A percentile compares a stretch with the other conserved stretches of the same genome.
These are phyloP conservation scores for Tetheella fluctuosa DNA, from an alignment of 2,888 invertebrate genomes.

Conservation along the genomic window DNA sequence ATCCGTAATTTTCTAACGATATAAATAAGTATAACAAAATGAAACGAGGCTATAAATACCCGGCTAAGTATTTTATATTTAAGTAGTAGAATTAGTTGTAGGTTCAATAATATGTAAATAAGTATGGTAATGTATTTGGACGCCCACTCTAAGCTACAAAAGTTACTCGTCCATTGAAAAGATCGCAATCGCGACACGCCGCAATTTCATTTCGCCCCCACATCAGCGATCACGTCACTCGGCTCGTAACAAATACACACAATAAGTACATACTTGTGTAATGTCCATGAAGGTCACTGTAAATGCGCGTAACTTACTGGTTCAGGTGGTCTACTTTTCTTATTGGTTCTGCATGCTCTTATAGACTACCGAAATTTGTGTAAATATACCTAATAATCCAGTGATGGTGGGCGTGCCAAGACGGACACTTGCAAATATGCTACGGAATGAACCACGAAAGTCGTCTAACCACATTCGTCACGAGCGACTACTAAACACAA, in stretches of 20 bases:
- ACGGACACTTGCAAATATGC: neutral
- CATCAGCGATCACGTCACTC: constrained; percentile 63
- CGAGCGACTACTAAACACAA: constrained; percentile 40
- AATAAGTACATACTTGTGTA: constrained; percentile 40
- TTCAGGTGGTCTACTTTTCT: constrained; percentile 9
- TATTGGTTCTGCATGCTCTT: neutral
- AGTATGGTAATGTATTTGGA: constrained; percentile 40
- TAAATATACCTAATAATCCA: neutral
- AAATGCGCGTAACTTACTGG: constrained; percentile 29
- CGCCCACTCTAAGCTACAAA: constrained; percentile 51
- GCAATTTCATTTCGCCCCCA: constrained; percentile 77
- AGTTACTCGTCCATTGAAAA: constrained; percentile 66
- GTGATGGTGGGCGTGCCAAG: too few species aligned
- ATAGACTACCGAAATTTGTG: neutral
- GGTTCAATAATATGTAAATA: constrained; percentile 36
- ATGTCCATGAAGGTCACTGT: constrained; percentile 45
- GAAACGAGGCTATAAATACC: too few species aligned
- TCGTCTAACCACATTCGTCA: constrained; percentile 40
- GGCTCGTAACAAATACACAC: constrained; percentile 44
- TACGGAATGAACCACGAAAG: constrained; percentile 34
- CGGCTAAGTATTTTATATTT: too few species aligned
- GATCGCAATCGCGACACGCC: constrained; percentile 62
- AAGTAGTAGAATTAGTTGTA: constrained; percentile 18
- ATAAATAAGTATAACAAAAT: too few species aligned
- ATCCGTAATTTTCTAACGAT: too few species aligned